Base-by-base conservation (phyloP, 2,797 vertebrate species). In the Channallabes apus region DNA sequence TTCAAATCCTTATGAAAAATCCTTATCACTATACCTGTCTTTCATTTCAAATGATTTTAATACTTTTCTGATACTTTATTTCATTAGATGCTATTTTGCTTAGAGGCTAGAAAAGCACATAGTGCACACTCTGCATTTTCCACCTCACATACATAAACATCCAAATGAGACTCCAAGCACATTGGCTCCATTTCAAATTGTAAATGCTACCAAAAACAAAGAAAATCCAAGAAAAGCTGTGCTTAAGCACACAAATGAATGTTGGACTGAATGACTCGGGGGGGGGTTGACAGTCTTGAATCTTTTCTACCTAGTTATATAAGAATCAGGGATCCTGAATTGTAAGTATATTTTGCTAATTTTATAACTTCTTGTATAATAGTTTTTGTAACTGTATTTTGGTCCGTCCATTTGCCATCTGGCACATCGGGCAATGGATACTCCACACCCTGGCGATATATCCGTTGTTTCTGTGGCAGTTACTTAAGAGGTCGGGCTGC, bases 81-180 rank as follows among this genome's bases (percentile, higher is more conserved):
- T 22, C 8, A n/a, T 78, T 35, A 82, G 80, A 67, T 27, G 7
- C 61, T 76, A 7, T 51, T 82, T 87, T 72, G 61, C 76, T 80
- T 59, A 84, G 32, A 61, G 20, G 11, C 75, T 61, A 2, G 3
- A 56, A 56, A 27, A 58, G 51, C 8, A 20, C 56, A 86, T 59
- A 59, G n/a, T 80, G 77, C 58, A 82, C 75, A 86, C 56, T 51
- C 90, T 87, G 87, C 85, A 90, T 71, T 81, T 88, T 82, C 89
- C 71, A 80, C 41, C 4, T 61, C 71, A 84, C 41, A 84, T 64
- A 86, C 82, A 90, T 77, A 83, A 24, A 87, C 18, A 85, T 75
- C 56, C 54, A 82, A 62, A n/a, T 67, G 22, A 80, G 29, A 59
- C 78, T 68, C 75, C 59, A 85, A 58, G 62, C 65, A 85, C 22